Conservation (phyloP, 2,113 vertebrate genomes). For the Emydura subglobosa region DNA sequence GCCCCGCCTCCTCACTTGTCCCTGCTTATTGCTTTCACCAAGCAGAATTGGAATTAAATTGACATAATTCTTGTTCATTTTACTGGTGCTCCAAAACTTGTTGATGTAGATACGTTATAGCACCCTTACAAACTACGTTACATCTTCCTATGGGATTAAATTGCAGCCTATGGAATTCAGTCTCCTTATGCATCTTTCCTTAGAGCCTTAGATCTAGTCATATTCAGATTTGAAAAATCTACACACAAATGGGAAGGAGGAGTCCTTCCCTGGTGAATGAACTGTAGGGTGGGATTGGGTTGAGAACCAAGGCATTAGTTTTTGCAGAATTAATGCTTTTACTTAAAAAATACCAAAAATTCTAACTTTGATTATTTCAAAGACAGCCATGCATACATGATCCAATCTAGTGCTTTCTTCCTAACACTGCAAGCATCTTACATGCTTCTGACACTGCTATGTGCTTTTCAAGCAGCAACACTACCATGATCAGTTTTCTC, state of each 20-base stretch:
- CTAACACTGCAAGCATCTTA: background rate
- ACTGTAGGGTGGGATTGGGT: background rate
- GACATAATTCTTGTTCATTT: background rate
- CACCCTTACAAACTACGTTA: background rate
- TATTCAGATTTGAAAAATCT: background rate
- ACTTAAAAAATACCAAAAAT: background rate
- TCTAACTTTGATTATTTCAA: background rate
- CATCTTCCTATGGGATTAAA: slow-evolving; percentile 24
- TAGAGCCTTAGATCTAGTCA: background rate
- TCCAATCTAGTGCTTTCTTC: background rate
- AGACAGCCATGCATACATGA: background rate
- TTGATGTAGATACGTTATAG: background rate
- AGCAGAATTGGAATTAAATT: slow-evolving; percentile 14
- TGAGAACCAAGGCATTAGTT: background rate
- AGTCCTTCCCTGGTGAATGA: background rate
- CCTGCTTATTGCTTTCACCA: background rate
- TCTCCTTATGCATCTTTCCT: background rate
- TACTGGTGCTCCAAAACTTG: background rate
- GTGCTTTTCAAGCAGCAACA: slow-evolving; percentile 25
- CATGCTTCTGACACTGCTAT: slow-evolving; percentile 10
- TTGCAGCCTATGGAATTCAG: background rate
- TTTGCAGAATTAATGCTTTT: background rate
- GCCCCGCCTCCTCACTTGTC: background rate
- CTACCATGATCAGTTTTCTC: background rate
- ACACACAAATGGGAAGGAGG: background rate